phyloP scores from a whole-genome alignment of 2,797 vertebrate species.

The Corythornis leucogaster region DNA sequence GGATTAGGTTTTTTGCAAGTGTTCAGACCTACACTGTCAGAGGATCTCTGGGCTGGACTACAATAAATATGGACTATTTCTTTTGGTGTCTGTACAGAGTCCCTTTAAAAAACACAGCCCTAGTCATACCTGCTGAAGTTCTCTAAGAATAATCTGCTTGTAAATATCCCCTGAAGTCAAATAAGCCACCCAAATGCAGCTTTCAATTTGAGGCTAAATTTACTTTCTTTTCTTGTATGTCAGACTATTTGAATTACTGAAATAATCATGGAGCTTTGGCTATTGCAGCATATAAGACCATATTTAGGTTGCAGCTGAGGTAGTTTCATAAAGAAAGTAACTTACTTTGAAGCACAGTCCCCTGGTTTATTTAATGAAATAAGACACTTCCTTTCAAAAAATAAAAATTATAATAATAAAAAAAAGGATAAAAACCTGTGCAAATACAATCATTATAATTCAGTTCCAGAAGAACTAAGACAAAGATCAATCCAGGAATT shows the following conservation, averaged over 20 bases:
- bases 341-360: background rate
- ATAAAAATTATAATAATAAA: background rate
- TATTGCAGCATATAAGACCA: background rate
- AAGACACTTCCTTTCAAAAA: background rate
- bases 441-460: background rate
- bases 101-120: background rate
- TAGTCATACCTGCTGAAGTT: background rate
- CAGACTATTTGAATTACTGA: background rate
- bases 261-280: background rate
- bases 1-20: background rate
- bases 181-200: background rate
- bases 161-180: background rate
- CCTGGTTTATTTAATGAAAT: slow-evolving; percentile 2
- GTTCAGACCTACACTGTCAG: background rate
- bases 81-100: background rate
- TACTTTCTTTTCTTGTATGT: background rate
- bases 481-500: slow-evolving; percentile 34
- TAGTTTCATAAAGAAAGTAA: background rate
- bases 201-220: background rate
- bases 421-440: background rate
- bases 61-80: background rate
- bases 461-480: slow-evolving; percentile 23
- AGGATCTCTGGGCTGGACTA: background rate
- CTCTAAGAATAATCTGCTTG: background rate
- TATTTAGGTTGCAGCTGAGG: slow-evolving; percentile 5